A percentile compares a stretch with the other conserved stretches of the same genome.
phyloP scores from a whole-genome alignment of 2,888 invertebrate species.

The Choristoneura rosaceana region DNA sequence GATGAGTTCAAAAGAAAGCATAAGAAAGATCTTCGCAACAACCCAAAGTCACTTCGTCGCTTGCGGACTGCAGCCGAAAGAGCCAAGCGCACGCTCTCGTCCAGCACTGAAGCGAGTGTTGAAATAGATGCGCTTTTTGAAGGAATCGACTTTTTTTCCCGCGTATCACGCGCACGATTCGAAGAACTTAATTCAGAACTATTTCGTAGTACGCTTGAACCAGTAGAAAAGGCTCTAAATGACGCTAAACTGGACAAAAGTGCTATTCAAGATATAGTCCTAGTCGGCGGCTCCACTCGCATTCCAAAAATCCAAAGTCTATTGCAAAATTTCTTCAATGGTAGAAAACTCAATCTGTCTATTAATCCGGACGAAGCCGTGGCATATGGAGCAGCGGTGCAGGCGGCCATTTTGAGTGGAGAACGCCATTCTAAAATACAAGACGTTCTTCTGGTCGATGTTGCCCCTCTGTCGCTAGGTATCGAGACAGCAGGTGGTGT shows the following conservation, averaged over 20 bases:
- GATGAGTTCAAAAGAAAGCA: conserved; percentile 90
- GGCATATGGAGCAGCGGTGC: conserved; percentile 91
- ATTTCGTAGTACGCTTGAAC: conserved; percentile 89
- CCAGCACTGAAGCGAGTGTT: conserved; percentile 90
- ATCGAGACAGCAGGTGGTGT: conserved; percentile 93
- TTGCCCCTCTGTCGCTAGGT: conserved; percentile 87
- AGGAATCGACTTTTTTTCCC: conserved; percentile 88
- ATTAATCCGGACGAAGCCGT: conserved; percentile 94
- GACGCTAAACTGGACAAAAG: conserved; percentile 92
- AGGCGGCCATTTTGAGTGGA: conserved; percentile 89
- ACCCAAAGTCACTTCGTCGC: conserved; percentile 88
- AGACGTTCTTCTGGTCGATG: conserved; percentile 86
- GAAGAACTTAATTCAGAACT: conserved; percentile 91
- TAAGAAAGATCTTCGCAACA: conserved; percentile 87
- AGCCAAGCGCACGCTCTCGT: conserved; percentile 91
- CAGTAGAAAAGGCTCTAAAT: conserved; percentile 90
- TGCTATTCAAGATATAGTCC: conserved; percentile 90
- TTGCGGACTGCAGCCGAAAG: conserved; percentile 91
- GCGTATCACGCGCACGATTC: conserved; percentile 90
- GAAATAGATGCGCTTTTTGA: conserved; percentile 91
- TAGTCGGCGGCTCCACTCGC: conserved; percentile 93
- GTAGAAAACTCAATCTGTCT: conserved; percentile 89
- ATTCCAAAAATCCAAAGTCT: conserved; percentile 92
- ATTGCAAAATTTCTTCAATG: conserved; percentile 90
- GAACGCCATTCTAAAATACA: conserved; percentile 91